phyloP scores from a whole-genome alignment of 2,888 invertebrate genomes.

The Lithophane semibrunnea region DNA sequence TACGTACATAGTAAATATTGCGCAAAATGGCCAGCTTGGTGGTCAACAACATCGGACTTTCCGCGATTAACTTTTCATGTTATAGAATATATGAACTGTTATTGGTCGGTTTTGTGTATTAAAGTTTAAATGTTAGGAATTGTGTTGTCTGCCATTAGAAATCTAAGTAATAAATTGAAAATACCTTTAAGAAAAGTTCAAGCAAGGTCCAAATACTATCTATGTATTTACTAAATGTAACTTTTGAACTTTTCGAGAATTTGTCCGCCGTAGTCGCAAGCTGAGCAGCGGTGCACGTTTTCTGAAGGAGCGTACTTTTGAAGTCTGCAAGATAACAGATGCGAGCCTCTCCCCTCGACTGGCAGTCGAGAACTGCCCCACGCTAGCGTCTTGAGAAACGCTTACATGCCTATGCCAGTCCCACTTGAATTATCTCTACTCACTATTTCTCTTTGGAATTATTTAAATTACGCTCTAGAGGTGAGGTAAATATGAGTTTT shows the following conservation, averaged over 20 bases:
- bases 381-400: constrained; percentile 66
- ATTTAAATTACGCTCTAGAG: constrained; percentile 37
- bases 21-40: neutral
- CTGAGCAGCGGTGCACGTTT: constrained; percentile 70
- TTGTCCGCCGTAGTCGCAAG: constrained; percentile 57
- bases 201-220: neutral
- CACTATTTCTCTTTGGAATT: constrained; percentile 51
- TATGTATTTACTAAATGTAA: constrained; percentile 23
- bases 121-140: no score
- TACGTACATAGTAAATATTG: neutral
- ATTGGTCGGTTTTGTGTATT: no score
- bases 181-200: neutral
- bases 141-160: no score
- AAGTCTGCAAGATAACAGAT: constrained; percentile 76
- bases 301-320: constrained; percentile 71
- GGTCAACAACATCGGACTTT: neutral
- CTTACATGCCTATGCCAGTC: constrained; percentile 64
- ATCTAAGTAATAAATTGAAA: neutral
- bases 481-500: constrained; percentile 9
- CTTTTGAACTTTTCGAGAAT: constrained; percentile 60
- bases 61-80: neutral
- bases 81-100: no score
- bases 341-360: constrained; percentile 63
- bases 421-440: constrained; percentile 60
- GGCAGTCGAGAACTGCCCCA: constrained; percentile 59